Evolutionary conservation across 2,113 vertebrate species (phyloP).

Genomic region (Myrmophylax atrothorax): DNA sequence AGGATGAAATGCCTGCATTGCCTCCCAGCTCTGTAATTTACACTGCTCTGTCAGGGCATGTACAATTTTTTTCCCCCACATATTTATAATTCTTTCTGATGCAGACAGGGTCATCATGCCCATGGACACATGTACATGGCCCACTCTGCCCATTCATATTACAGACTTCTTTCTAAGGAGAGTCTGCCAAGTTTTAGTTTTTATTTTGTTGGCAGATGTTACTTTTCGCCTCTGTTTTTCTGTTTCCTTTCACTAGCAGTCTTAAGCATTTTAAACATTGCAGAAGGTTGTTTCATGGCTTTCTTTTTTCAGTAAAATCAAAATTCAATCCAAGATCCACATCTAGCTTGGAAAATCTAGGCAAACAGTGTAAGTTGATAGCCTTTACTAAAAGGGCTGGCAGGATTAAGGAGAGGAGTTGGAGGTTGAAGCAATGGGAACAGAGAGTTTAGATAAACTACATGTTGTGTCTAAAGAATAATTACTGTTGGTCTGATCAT

Average conservation of each 20-base stretch:
- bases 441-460: background rate
- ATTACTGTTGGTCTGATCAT: background rate
- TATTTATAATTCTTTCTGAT: background rate
- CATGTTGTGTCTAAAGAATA: rapidly evolving
- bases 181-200: background rate
- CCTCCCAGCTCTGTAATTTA: background rate
- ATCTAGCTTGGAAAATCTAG: background rate
- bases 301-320: background rate
- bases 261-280: background rate
- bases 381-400: background rate
- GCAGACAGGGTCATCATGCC: background rate
- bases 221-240: background rate
- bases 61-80: background rate
- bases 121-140: rapidly evolving
- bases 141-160: background rate
- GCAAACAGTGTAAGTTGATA: background rate
- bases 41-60: background rate
- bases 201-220: background rate
- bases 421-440: background rate
- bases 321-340: background rate
- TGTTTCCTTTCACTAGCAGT: background rate
- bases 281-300: rapidly evolving
- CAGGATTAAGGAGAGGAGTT: background rate
- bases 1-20: background rate
- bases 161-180: background rate